Evolutionary conservation across 2,797 vertebrate genomes (phyloP), one percentile per base, ranked within the genome.

Genomic region (Vultur gryphus): DNA sequence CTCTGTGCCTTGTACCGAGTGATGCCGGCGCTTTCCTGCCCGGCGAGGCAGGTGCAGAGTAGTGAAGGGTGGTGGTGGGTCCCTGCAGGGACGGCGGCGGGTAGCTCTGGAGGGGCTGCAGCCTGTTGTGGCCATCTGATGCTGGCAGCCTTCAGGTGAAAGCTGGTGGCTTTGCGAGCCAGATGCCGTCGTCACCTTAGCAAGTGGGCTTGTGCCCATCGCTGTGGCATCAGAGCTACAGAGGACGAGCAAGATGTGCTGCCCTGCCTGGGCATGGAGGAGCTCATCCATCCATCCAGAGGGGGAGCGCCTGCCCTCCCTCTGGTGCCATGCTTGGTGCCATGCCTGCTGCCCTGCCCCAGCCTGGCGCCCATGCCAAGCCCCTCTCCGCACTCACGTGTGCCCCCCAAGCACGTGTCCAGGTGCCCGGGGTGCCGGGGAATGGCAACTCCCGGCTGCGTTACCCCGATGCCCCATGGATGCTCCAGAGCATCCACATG

Each of bases 1-100:
- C 35, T 1, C 14, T 0, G 2, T 87, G 49, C 25, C 54, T 69
- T 57, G n/a, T 12, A 26, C 43, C 0, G 0, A 49, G 29, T 0
- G 0, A 11, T 59, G 54, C 18, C 3, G 1, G 23, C 0, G 0
- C 67, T 59, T 37, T 66, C 37, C 43, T 89, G 64, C 43, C 17
- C 0, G 0, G 48, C 3, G 1, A 20, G 10, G 28, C 0, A 0
- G 29, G 18, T 26, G 33, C 1, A 3, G 31, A 26, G 3, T 3
- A 3, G 29, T 39, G 39, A 37, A 80, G 19, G 58, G 37, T 17
- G 26, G 15, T 31, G 25, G 7, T 16, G 33, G 13, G 37, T 69
- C 24, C 35, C 37, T 31, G 48, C 29, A 39, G 52, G 33, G 29
- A 8, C 1, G 4, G 37, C 2, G 4, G 35, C 0, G 0, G 16